Base-by-base conservation (phyloP, 2,797 vertebrate genomes). In the Helicolenus hilgendorfi region DNA sequence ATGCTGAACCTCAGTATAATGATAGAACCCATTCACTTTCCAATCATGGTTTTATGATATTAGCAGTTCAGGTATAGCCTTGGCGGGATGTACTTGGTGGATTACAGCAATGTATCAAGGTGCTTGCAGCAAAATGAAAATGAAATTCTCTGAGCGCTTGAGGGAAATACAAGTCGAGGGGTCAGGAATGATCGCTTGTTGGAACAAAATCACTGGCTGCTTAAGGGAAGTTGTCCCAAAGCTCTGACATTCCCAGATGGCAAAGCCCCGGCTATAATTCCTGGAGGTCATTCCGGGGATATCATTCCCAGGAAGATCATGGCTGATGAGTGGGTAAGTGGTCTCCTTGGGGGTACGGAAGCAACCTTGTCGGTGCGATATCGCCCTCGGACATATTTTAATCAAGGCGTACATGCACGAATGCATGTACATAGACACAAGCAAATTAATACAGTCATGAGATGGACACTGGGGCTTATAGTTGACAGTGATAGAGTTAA, bases 91-190 rank as follows among this genome's bases (percentile, higher is more conserved):
- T 73, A 73, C 85, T 89, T 71, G 88, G 81, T 81, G 92, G 83
- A 93, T 93, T 92, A 88, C 78, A 85, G 76, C 88, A 58, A 94
- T 94, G 91, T 87, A 93, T 94, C 92, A 95, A 85, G 85, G 76
- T 84, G 77, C 88, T 91, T 31, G 81, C 64, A 83, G 89, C 84
- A 85, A 94, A 95, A 95, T 91, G 91, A 94, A 95, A 95, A 93
- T 88, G 87, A 81, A 91, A 95, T 95, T 93, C 89, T 89, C 82
- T 5, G 31, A 84, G 78, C 11, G 75, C 92, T 93, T 77, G 72
- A 86, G 87, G 94, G 91, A 81, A 93, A 89, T 83, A 69, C 63
- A 62, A 89, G 84, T 93, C 36, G 59, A 93, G 82, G 60, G 70
- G 72, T 82, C 79, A 80, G 89, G 76, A 94, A 83, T 83, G 85